Evolutionary conservation across 2,797 vertebrate species (phyloP).

Genomic region (Anguilla marmorata): DNA sequence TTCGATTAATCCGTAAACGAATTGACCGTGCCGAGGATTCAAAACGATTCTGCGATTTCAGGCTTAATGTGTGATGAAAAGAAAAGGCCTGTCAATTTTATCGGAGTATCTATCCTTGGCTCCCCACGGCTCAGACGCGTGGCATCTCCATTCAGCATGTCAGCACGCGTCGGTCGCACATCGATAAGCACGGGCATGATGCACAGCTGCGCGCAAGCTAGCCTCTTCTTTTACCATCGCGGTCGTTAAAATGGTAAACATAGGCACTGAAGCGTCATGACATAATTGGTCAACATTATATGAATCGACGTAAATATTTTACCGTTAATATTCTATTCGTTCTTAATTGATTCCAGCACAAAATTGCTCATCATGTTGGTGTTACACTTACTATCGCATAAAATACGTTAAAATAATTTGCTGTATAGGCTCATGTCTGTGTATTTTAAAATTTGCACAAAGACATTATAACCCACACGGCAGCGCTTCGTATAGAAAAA

Average conservation of each 20-base stretch:
- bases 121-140: slow-evolving; percentile 35
- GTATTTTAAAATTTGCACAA: not conserved
- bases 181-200: slow-evolving; percentile 30
- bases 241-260: not conserved
- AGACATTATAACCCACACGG: not conserved
- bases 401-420: not conserved
- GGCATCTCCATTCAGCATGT: slow-evolving; percentile 29
- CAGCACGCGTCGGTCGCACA: slow-evolving; percentile 38
- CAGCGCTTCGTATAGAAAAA: not conserved
- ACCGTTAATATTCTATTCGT: not conserved
- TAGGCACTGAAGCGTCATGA: not conserved
- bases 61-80: slow-evolving; percentile 28
- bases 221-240: slow-evolving; percentile 14
- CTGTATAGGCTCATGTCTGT: not conserved
- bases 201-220: slow-evolving; percentile 32
- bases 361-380: not conserved
- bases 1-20: slow-evolving; percentile 23
- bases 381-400: not conserved
- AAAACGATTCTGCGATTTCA: slow-evolving; percentile 28
- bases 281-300: slow-evolving; percentile 23
- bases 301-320: not conserved
- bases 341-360: not conserved
- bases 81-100: slow-evolving; percentile 32
- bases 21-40: slow-evolving; percentile 10
- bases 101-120: slow-evolving; percentile 25